phyloP scores from a whole-genome alignment of 2,888 invertebrate genomes.

The Mechanitis messenoides region DNA sequence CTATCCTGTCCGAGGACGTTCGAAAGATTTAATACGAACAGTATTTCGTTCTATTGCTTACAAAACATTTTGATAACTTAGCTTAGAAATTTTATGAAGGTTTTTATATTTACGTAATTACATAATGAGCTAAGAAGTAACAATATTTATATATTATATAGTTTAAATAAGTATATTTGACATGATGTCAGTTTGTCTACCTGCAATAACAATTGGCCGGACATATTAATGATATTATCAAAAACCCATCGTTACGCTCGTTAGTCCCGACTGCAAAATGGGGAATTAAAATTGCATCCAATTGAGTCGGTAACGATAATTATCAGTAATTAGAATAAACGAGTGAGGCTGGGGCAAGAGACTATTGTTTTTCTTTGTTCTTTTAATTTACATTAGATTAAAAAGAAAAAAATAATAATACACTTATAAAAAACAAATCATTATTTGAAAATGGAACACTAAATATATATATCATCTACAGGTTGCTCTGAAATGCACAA shows the following conservation, averaged over 20 bases:
- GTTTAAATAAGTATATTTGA: conserved; percentile 7
- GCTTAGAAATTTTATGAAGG: no score
- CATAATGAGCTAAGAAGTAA: no score
- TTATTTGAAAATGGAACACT: no score
- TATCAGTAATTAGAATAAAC: conserved; percentile 64
- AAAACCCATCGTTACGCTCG: conserved; percentile 64
- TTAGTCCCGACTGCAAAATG: conserved; percentile 53
- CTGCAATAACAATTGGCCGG: conserved; percentile 33
- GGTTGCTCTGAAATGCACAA: conserved; percentile 24
- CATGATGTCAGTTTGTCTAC: conserved; percentile 20
- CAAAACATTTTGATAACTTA: no score
- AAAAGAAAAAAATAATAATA: not conserved
- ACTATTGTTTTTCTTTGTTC: conserved; percentile 15
- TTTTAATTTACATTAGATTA: not conserved
- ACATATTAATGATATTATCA: conserved; percentile 64
- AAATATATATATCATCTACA: conserved; percentile 20
- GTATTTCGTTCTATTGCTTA: conserved; percentile 23
- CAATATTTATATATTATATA: not conserved
- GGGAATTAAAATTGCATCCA: conserved; percentile 69
- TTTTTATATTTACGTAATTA: not conserved
- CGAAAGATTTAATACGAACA: conserved; percentile 30
- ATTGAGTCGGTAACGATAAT: conserved; percentile 52
- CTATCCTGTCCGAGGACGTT: conserved; percentile 34
- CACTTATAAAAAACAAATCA: not conserved
- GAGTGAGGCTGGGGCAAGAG: conserved; percentile 32